Conservation (phyloP, 1,140 invertebrate species). For the Cyrtorhinus lividipennis region DNA sequence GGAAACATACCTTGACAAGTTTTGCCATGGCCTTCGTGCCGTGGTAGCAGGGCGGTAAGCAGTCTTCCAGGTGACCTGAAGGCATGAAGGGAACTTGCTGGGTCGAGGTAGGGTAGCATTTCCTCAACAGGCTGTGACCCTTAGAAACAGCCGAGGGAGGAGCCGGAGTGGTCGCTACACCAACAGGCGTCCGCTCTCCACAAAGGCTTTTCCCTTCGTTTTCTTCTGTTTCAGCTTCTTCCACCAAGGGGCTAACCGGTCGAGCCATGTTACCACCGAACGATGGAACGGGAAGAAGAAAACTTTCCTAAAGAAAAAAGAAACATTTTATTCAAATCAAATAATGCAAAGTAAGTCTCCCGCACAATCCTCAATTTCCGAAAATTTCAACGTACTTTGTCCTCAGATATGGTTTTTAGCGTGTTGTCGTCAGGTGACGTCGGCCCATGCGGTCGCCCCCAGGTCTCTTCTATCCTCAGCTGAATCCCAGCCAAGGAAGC, state of each 20-base stretch:
- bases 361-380: too few relatives aligned
- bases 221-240: conserved; percentile 30
- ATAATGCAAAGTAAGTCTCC: not conserved
- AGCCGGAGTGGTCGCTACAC: conserved; percentile 31
- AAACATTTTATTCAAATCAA: not conserved
- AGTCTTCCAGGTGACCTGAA: conserved; percentile 31
- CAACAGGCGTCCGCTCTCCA: conserved; percentile 29
- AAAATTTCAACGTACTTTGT: conserved; percentile 26
- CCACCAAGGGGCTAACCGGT: conserved; percentile 29
- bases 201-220: conserved; percentile 20
- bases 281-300: conserved; percentile 29
- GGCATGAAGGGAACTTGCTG: conserved; percentile 27
- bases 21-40: conserved; percentile 40
- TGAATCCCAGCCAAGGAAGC: conserved; percentile 51
- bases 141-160: conserved; percentile 21
- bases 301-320: conserved; percentile 27
- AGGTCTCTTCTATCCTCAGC: conserved; percentile 48
- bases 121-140: conserved; percentile 25
- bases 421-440: conserved; percentile 27
- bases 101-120: conserved; percentile 29
- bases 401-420: conserved; percentile 29
- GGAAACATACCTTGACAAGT: conserved; percentile 39
- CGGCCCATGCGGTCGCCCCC: conserved; percentile 33
- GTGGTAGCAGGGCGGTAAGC: conserved; percentile 40
- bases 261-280: conserved; percentile 29